Evolutionary conservation across 2,113 vertebrate genomes (phyloP), one percentile per base, ranked within the genome.

Genomic region (Patagioenas fasciata): DNA sequence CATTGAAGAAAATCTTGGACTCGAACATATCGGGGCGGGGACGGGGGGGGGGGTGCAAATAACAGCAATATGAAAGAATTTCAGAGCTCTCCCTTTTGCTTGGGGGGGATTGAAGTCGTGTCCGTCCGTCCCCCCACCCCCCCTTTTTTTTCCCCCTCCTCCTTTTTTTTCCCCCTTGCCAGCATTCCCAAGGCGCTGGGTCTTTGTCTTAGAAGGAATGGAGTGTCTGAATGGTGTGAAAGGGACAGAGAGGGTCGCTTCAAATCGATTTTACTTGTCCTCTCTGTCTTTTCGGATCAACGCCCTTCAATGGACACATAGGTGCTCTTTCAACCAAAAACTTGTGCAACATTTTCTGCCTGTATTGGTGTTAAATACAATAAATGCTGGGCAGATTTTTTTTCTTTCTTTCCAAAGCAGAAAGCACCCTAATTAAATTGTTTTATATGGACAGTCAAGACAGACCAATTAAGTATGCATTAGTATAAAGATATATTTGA

Each of bases 231-330:
- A 98, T 98, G 98, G 98, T 98, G 98, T 98, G 98, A 98, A 98
- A 98, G 97, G 97, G 98, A 98, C 98, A 98, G 97, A 98, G 97
- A 98, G 98, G 98, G 98, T 98, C 98, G 98, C 98, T 98, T 98
- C 98, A 98, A 98, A 98, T 98, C 98, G 98, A 98, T 98, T 98
- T 98, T 98, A 97, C 98, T 98, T 98, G 98, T 98, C 98, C 97
- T 98, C 98, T 98, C 98, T 98, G 98, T 98, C 98, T 98, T 98
- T 98, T 98, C 98, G 98, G 98, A 98, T 98, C 98, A 98, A 96
- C 98, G 98, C 98, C 97, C 98, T 98, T 98, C 98, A 98, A 98
- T 98, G 97, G 98, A 96, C 97, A 97, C 97, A 97, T 98, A 98
- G 98, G 98, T 98, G 98, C 98, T 98, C 98, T 98, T 98, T 98